A percentile compares a stretch with the other conserved stretches of the same genome.
phyloP scores from a whole-genome alignment of 2,888 invertebrate genomes.

The Andrena haemorrhoa region DNA sequence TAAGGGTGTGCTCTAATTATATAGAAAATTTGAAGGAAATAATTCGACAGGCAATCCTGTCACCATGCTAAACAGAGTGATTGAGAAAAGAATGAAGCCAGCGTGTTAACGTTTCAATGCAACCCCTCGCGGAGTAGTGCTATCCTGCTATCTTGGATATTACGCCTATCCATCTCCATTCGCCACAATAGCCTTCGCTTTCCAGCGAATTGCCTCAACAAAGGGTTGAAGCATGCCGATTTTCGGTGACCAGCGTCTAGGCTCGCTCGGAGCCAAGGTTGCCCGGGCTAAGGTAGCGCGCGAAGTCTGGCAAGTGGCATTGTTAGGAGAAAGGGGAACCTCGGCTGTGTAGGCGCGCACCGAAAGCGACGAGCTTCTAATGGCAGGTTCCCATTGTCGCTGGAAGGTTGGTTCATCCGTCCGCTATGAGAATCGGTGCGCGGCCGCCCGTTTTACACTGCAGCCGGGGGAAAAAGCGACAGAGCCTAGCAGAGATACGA shows the following conservation, averaged over 20 bases:
- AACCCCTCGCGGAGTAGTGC: too few species aligned
- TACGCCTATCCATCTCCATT: too few species aligned
- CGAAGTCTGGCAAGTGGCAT: constrained; percentile 53
- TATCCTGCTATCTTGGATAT: too few species aligned
- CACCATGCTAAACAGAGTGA: too few species aligned
- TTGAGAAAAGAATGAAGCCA: too few species aligned
- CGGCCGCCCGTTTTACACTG: not conserved
- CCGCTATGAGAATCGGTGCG: too few species aligned
- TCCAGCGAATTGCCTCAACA: not conserved
- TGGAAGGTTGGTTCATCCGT: constrained; percentile 20
- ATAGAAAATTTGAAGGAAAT: too few species aligned
- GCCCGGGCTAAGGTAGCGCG: constrained; percentile 33
- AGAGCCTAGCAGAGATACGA: constrained; percentile 6
- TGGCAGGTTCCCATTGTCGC: constrained; percentile 56
- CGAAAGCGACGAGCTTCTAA: constrained; percentile 53
- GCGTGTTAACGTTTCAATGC: too few species aligned
- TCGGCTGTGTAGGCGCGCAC: constrained; percentile 43
- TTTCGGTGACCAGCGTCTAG: constrained; percentile 14
- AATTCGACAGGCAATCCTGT: too few species aligned
- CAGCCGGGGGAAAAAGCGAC: constrained; percentile 13
- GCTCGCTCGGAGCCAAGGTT: constrained; percentile 6
- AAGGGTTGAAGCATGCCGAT: not conserved
- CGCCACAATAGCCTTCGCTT: too few species aligned
- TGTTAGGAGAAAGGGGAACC: constrained; percentile 44
- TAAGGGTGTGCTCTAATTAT: too few species aligned